A percentile compares a stretch with the other conserved stretches of the same genome.
Evolutionary conservation across 2,113 vertebrate species (phyloP).

Genomic region (Pao palembangensis): DNA sequence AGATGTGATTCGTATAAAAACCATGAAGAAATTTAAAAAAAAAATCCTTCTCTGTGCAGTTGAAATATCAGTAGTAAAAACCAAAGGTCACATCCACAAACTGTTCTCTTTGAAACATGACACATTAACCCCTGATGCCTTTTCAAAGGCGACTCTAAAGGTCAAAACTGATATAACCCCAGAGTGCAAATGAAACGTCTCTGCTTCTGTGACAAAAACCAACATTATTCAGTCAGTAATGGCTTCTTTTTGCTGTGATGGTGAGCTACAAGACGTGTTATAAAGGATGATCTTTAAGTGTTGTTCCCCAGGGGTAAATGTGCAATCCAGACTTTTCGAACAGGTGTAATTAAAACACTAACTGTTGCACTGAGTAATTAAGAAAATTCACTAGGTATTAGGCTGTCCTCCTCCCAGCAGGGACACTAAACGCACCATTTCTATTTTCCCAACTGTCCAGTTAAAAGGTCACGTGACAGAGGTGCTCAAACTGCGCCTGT

Average conservation of each 20-base stretch:
- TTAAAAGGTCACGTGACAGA: slow-evolving; percentile 63
- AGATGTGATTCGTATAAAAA: slow-evolving; percentile 24
- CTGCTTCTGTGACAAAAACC: slow-evolving; percentile 15
- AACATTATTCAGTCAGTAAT: slow-evolving; percentile 4
- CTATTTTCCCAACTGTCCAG: slow-evolving; percentile 66
- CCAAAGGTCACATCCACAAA: slow-evolving; percentile 41
- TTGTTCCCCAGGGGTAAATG: slow-evolving; percentile 41
- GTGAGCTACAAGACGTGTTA: too few relatives aligned
- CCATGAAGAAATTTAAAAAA: slow-evolving; percentile 9
- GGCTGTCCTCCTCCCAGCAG: slow-evolving; percentile 60
- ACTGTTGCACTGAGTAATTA: slow-evolving; percentile 41
- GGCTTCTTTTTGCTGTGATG: neutral
- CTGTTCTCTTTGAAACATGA: slow-evolving; percentile 20
- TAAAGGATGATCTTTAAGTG: neutral
- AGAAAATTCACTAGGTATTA: slow-evolving; percentile 67
- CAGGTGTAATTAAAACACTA: slow-evolving; percentile 61
- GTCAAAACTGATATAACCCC: slow-evolving; percentile 41
- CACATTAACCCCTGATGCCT: slow-evolving; percentile 46
- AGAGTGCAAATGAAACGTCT: slow-evolving; percentile 18
- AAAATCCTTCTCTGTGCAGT: neutral
- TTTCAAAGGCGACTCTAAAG: slow-evolving; percentile 68
- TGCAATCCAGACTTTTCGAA: slow-evolving; percentile 43
- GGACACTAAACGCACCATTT: slow-evolving; percentile 61
- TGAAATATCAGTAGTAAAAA: slow-evolving; percentile 24
- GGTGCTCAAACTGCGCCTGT: slow-evolving; percentile 37